These are phyloP conservation scores for Drosophila mayri DNA, from an alignment of 1,140 invertebrate species.

Conservation along the genomic window DNA sequence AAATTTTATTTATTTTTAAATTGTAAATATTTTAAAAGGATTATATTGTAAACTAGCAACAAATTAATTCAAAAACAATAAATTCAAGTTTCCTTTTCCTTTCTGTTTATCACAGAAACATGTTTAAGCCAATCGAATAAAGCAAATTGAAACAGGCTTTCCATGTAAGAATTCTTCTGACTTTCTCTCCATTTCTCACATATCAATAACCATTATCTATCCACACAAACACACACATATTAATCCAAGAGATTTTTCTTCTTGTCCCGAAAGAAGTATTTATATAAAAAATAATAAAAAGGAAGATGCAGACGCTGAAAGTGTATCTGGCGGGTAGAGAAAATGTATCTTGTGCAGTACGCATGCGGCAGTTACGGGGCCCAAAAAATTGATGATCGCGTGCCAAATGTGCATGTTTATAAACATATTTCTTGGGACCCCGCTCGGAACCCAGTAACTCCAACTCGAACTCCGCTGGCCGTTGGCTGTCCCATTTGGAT, in stretches of 20 bases:
- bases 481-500: conserved; percentile 71
- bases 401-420: conserved; percentile 82
- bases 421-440: conserved; percentile 70
- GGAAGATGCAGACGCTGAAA: conserved; percentile 53
- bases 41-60: not conserved
- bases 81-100: conserved; percentile 21
- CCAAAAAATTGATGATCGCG: conserved; percentile 77
- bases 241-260: conserved; percentile 28
- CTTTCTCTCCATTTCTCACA: conserved; percentile 44
- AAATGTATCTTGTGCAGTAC: conserved; percentile 69
- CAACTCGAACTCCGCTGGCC: conserved; percentile 5
- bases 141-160: conserved; percentile 31
- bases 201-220: conserved; percentile 48
- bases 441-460: conserved; percentile 17
- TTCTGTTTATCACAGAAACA: conserved; percentile 29
- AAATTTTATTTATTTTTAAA: not conserved
- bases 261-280: conserved; percentile 5
- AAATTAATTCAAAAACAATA: no score
- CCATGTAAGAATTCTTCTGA: conserved; percentile 35
- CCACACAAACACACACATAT: conserved; percentile 14
- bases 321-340: conserved; percentile 55
- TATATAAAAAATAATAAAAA: conserved; percentile 21
- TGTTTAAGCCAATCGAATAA: not conserved
- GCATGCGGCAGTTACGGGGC: conserved; percentile 55
- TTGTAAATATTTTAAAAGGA: not conserved